A percentile compares a stretch with the other conserved stretches of the same genome.
These are phyloP conservation scores for Rhynchonycteris naso DNA, from an alignment of 2,797 vertebrate genomes.

Conservation along the genomic window DNA sequence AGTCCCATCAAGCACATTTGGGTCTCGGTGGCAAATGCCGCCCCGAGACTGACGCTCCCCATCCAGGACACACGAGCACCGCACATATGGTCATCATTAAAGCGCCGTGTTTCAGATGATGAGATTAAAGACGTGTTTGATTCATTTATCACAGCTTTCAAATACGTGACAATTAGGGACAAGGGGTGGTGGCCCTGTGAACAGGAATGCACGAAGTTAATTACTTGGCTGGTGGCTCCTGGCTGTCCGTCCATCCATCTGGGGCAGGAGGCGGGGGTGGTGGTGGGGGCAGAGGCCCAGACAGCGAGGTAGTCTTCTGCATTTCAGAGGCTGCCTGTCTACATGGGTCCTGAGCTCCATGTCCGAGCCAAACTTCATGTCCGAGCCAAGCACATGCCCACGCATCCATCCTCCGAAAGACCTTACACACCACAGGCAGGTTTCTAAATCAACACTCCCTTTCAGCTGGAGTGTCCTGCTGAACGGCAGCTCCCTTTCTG, in stretches of 20 bases:
- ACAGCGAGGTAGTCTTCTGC: not conserved
- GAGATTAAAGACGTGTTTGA: slow-evolving; percentile 5
- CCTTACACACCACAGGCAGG: not conserved
- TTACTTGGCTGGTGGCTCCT: not conserved
- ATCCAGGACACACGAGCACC: not conserved
- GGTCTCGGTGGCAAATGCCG: not conserved
- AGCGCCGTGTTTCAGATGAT: accelerated
- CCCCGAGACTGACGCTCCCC: not conserved
- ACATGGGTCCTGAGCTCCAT: accelerated
- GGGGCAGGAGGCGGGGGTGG: no score
- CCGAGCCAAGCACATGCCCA: accelerated
- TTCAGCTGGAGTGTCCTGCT: not conserved
- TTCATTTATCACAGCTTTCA: slow-evolving; percentile 10
- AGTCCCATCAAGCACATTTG: not conserved
- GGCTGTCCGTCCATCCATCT: not conserved
- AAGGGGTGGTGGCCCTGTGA: not conserved
- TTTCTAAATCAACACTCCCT: not conserved
- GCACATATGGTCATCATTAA: not conserved
- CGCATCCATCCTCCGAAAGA: accelerated
- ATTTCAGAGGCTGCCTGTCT: no score
- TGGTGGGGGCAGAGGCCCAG: not conserved
- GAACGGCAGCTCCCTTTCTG: not conserved
- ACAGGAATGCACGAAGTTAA: not conserved
- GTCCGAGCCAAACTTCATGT: not conserved
- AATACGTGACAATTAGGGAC: not conserved